Conservation (phyloP, 2,113 vertebrate species). For the Erythrolamprus reginae region DNA sequence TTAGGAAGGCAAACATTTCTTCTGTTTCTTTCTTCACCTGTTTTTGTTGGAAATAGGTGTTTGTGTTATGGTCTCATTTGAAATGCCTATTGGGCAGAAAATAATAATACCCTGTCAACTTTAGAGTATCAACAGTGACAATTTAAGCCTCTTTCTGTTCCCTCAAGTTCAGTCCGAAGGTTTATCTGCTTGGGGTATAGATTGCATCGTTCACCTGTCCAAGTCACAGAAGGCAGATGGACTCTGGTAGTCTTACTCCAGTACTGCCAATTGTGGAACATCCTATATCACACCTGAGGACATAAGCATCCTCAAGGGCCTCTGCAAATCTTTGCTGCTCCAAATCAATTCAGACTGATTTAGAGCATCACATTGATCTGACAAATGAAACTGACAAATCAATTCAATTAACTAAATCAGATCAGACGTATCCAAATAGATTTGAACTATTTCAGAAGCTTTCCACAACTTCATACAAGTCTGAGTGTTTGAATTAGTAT, state of each 20-base stretch:
- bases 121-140: not conserved
- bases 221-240: not conserved
- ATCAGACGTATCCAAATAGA: not conserved
- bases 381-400: not conserved
- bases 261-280: not conserved
- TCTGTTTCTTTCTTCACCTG: not conserved
- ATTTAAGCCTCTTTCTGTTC: not conserved
- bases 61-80: not conserved
- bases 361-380: not conserved
- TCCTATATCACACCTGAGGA: not conserved
- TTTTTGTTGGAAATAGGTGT: not conserved
- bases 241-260: not conserved
- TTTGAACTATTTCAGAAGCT: not conserved
- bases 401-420: not conserved
- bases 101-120: not conserved
- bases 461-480: not conserved
- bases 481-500: not conserved
- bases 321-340: not conserved
- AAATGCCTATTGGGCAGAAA: not conserved
- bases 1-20: constrained; percentile 1
- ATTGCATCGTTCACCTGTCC: not conserved
- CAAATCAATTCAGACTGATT: not conserved
- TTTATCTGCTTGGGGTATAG: not conserved
- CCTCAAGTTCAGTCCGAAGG: not conserved
- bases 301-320: not conserved